Conservation (phyloP, 2,113 vertebrate species). For the Lates calcarifer region DNA sequence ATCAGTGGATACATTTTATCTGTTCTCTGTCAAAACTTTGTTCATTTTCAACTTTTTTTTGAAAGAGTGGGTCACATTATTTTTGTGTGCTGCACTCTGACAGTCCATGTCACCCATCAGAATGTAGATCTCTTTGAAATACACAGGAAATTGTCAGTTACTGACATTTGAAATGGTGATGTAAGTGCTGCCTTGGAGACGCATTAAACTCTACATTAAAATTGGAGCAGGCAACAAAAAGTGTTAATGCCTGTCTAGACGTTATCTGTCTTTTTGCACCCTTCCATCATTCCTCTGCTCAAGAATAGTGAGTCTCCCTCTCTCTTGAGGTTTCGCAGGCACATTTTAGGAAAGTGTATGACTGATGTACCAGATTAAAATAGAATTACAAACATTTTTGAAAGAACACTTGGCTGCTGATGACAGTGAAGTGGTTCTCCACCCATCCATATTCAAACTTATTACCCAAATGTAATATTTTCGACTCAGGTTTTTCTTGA, state of each 20-base stretch:
- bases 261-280: slow-evolving; percentile 14
- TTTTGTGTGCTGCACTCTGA: neutral
- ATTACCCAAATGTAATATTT: neutral
- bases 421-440: neutral
- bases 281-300: slow-evolving; percentile 35
- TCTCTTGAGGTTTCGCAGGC: slow-evolving; percentile 19
- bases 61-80: neutral
- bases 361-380: slow-evolving; percentile 54
- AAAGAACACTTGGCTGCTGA: neutral
- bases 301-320: slow-evolving; percentile 3
- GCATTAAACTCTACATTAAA: slow-evolving; percentile 22
- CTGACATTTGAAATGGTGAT: slow-evolving; percentile 7
- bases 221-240: slow-evolving; percentile 27
- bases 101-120: neutral
- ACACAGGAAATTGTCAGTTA: neutral
- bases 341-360: slow-evolving; percentile 13
- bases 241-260: slow-evolving; percentile 21
- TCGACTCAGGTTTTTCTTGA: neutral
- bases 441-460: neutral
- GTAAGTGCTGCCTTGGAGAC: slow-evolving; percentile 7
- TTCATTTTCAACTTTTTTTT: neutral
- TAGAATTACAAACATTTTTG: slow-evolving; percentile 34
- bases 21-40: neutral
- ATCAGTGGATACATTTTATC: neutral
- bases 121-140: neutral